Evolutionary conservation across 2,797 vertebrate species (phyloP).

Genomic region (Sebastes diploproa): DNA sequence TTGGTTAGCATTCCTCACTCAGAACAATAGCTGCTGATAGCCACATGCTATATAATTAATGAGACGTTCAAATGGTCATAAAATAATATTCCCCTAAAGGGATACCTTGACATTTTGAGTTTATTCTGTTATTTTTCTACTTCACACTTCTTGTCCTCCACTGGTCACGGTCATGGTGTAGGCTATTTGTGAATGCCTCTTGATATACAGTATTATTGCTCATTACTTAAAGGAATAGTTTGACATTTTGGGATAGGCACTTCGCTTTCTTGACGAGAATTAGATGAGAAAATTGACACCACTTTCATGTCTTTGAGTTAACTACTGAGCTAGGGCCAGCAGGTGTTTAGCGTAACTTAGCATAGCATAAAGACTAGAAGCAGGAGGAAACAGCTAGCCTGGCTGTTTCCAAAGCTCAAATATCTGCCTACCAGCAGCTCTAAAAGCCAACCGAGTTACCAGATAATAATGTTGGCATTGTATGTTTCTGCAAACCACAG

Average conservation of each 20-base stretch:
- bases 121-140: slow-evolving; percentile 10
- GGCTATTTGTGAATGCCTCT: background rate
- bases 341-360: background rate
- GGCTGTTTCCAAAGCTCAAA: background rate
- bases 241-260: background rate
- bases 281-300: background rate
- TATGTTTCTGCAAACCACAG: no score
- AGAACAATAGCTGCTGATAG: slow-evolving; percentile 16
- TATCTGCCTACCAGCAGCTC: background rate
- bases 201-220: background rate
- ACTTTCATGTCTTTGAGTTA: background rate
- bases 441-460: background rate
- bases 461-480: no score
- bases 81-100: background rate
- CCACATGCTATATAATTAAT: slow-evolving; percentile 36
- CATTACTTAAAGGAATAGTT: background rate
- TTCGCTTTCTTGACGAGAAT: background rate
- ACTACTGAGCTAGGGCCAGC: no score
- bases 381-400: background rate
- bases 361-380: background rate
- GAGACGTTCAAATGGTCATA: slow-evolving; percentile 4
- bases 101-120: slow-evolving; percentile 27
- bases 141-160: background rate
- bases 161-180: background rate
- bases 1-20: background rate